These are phyloP conservation scores for Ophraella communa DNA, from an alignment of 2,888 invertebrate genomes.

Conservation along the genomic window DNA sequence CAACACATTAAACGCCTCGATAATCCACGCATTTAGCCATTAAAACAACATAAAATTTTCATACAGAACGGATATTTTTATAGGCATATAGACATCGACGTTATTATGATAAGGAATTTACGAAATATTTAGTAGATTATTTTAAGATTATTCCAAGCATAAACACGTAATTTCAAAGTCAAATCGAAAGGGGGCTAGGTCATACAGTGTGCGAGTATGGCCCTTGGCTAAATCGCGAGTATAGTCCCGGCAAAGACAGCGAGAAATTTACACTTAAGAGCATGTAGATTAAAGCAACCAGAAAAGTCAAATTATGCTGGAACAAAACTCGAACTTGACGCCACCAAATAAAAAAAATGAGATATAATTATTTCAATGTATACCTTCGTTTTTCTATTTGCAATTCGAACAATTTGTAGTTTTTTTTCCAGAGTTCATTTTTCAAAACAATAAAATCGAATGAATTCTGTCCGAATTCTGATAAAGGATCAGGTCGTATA, in stretches of 20 bases:
- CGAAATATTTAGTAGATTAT: constrained; percentile 34
- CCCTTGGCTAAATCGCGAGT: constrained; percentile 18
- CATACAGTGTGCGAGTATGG: constrained; percentile 1
- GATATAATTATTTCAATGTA: no score
- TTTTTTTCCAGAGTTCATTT: no score
- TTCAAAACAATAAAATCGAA: no score
- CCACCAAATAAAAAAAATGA: no score
- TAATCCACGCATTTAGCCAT: constrained; percentile 29
- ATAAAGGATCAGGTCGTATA: no score
- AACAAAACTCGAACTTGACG: no score
- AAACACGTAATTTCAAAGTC: constrained; percentile 36
- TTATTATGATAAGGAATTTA: constrained; percentile 33
- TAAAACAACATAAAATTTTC: constrained; percentile 36
- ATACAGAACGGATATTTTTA: constrained; percentile 33
- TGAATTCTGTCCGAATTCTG: no score
- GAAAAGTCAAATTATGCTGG: no score
- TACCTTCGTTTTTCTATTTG: no score
- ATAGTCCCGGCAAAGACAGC: constrained; percentile 17
- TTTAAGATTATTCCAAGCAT: constrained; percentile 33
- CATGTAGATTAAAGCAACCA: no score
- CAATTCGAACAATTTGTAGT: no score
- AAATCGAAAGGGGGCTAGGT: constrained; percentile 22
- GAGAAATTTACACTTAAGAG: no score
- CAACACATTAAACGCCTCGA: constrained; percentile 23
- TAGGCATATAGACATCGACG: constrained; percentile 20